Evolutionary conservation across 2,797 vertebrate genomes (phyloP), one percentile per base, ranked within the genome.

Genomic region (Coilia nasus): DNA sequence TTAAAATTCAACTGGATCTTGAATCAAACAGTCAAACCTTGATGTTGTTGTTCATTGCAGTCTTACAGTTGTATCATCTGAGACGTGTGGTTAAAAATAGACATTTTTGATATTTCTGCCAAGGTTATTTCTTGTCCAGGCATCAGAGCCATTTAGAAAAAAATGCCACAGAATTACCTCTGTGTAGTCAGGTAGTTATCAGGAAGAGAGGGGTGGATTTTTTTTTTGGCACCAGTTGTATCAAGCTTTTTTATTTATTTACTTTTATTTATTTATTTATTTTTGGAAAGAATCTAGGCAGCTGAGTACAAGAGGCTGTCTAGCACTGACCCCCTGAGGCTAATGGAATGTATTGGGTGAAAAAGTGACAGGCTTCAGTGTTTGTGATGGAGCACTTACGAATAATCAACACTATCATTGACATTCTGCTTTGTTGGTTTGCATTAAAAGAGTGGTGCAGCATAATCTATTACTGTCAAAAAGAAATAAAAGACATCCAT

Each of bases 381-480:
- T 78, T 78, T 78, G 71, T 78, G 71, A 78, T 17, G 31, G 35
- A 78, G 71, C 71, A 78, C 71, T 78, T 78, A 78, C 25, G 35
- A 78, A 78, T 78, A 78, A 44, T 78, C 35, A 78, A 78, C 71
- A 78, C 44, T 78, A 78, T 78, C 71, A 78, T 78, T 78, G 71
- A 21, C 71, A 44, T 78, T 44, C 71, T 78, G 71, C 71, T 44
- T 44, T 44, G 71, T 31, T 44, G 35, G 71, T 44, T 17, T 78
- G 71, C 71, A 78, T 78, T 78, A 78, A 78, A 44, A 44, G 71
- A 44, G 17, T 78, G 17, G 31, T 15, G 6, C 21, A 25, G 19
- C 19, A 3, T 78, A 44, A 78, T 78, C 31, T 19, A 78, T 78
- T 44, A 78, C 71, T 78, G 71, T 78, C 71, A 78, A 78, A 78